Evolutionary conservation across 2,797 vertebrate genomes (phyloP).

Genomic region (Eremophila alpestris): DNA sequence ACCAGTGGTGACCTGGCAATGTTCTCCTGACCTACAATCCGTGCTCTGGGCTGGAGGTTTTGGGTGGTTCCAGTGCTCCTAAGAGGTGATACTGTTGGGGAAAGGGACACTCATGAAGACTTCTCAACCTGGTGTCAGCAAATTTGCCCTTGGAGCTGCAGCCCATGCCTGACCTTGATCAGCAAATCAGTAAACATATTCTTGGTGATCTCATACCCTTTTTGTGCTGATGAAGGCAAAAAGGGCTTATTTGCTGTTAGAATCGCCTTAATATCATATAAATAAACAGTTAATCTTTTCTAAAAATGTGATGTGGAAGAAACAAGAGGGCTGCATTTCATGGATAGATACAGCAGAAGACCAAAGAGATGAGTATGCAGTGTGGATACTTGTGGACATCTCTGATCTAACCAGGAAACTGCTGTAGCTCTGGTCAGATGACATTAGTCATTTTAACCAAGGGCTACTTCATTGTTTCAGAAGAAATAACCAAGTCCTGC

Average conservation of each 20-base stretch:
- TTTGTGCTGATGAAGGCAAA: neutral
- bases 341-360: neutral
- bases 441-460: neutral
- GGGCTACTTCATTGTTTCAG: neutral
- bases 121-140: neutral
- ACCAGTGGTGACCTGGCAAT: neutral
- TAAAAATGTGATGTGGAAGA: neutral
- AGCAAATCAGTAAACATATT: neutral
- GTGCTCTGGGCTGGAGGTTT: neutral
- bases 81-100: neutral
- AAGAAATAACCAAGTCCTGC: neutral
- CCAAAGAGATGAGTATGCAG: neutral
- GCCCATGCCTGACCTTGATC: neutral
- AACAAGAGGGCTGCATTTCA: neutral
- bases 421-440: neutral
- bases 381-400: neutral
- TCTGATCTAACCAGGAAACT: neutral
- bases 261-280: neutral
- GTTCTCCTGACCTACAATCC: neutral
- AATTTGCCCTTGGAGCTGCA: neutral
- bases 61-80: rapidly evolving
- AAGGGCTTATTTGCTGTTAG: neutral
- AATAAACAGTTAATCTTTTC: neutral
- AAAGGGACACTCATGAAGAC: neutral
- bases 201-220: neutral